Evolutionary conservation across 2,113 vertebrate genomes (phyloP).

Genomic region (Anarhynchus alexandrinus): DNA sequence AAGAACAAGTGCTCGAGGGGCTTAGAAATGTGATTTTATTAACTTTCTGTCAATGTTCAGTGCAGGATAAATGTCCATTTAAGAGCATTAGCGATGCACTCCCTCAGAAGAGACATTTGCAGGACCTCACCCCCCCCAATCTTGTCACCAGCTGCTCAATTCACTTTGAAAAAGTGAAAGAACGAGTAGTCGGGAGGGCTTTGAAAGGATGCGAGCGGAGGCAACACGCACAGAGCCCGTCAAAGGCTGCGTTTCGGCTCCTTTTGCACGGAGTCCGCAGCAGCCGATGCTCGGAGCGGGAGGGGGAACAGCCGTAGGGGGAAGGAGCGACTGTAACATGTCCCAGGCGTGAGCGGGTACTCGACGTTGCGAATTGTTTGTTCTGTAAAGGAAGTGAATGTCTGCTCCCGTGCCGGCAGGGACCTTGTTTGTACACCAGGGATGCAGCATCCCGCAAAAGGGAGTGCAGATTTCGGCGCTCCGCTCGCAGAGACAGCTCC

Average conservation of each 20-base stretch:
- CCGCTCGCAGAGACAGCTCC: background rate
- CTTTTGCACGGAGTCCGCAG: background rate
- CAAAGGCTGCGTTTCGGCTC: slow-evolving; percentile 26
- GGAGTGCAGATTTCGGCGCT: background rate
- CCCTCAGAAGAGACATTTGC: background rate
- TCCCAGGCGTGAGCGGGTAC: slow-evolving; percentile 14
- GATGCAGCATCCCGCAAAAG: background rate
- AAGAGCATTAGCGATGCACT: background rate
- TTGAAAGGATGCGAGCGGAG: background rate
- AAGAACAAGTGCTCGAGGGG: background rate
- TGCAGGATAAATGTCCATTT: background rate
- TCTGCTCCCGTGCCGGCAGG: background rate
- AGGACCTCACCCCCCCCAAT: background rate
- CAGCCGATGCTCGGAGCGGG: slow-evolving; percentile 2
- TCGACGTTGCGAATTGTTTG: background rate
- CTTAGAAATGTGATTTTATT: slow-evolving; percentile 14
- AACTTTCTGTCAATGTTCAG: background rate
- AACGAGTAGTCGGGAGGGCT: background rate
- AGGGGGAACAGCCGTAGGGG: background rate
- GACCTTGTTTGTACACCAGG: background rate
- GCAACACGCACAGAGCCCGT: background rate
- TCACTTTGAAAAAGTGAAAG: background rate
- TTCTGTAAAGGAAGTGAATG: background rate
- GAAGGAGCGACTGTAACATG: slow-evolving; percentile 19
- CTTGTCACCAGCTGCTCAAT: background rate